Conservation (phyloP, 2,113 vertebrate species). For the Chamaetylas fuelleborni region DNA sequence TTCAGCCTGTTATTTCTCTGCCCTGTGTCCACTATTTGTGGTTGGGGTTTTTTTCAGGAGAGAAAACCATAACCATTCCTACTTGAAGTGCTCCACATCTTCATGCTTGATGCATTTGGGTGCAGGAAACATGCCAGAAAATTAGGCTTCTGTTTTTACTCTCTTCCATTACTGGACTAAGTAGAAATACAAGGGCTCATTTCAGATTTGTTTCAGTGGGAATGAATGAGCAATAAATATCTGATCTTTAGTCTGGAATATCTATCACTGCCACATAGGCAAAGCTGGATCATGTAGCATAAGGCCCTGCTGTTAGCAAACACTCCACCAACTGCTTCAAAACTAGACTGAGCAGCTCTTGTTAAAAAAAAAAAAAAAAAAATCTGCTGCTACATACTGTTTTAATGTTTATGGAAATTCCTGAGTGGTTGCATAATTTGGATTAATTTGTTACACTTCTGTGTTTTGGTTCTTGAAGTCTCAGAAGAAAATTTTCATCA, state of each 20-base stretch:
- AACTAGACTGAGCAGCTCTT: neutral
- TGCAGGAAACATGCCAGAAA: neutral
- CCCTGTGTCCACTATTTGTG: neutral
- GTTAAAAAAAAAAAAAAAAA: neutral
- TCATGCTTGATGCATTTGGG: neutral
- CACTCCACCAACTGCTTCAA: neutral
- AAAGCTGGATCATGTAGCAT: neutral
- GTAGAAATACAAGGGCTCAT: neutral
- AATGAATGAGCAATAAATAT: neutral
- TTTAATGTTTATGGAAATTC: slow-evolving; percentile 7
- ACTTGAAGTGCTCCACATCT: neutral
- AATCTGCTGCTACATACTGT: neutral
- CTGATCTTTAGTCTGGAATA: neutral
- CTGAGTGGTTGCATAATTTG: neutral
- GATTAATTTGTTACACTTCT: neutral
- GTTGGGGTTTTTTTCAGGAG: neutral
- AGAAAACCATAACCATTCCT: neutral
- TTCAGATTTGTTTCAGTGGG: neutral
- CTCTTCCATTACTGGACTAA: neutral
- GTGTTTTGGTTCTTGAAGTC: neutral
- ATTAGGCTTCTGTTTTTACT: neutral
- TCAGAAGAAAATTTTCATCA: neutral
- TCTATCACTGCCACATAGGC: neutral
- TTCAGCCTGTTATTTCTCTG: neutral
- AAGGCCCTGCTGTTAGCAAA: neutral